phyloP scores from a whole-genome alignment of 1,140 invertebrate species.

The Cotesia glomerata region DNA sequence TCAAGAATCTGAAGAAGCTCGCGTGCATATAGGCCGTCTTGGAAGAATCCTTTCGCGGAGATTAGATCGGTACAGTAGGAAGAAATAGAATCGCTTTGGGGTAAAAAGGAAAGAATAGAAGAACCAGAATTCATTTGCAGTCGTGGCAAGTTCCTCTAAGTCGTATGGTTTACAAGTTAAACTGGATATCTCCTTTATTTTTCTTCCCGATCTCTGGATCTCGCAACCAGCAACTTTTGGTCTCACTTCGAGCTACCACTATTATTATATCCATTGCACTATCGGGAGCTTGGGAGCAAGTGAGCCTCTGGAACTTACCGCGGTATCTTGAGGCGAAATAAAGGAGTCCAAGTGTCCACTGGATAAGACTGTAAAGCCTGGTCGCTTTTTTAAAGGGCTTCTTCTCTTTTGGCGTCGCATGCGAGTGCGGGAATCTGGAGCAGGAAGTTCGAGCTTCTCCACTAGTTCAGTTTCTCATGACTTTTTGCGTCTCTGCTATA shows the following conservation, averaged over 20 bases:
- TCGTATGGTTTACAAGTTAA: neutral
- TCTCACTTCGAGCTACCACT: too few species aligned
- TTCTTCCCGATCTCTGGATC: neutral
- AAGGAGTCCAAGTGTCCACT: neutral
- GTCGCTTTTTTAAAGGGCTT: neutral
- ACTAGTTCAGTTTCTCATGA: neutral
- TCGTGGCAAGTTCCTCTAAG: neutral
- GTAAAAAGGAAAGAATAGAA: too few species aligned
- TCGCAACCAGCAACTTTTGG: neutral
- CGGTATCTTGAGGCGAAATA: neutral
- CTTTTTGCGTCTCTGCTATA: neutral
- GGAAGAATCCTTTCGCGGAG: neutral
- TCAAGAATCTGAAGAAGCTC: neutral
- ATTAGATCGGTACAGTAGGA: neutral
- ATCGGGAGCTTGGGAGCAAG: neutral
- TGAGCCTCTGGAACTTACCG: neutral
- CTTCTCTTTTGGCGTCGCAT: too few species aligned
- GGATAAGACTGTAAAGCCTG: neutral
- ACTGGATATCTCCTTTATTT: neutral
- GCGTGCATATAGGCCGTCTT: neutral
- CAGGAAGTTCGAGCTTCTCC: neutral
- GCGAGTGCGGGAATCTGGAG: neutral
- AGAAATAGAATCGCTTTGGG: neutral
- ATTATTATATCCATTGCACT: neutral
- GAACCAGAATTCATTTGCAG: conserved; percentile 11